phyloP scores from a whole-genome alignment of 2,113 vertebrate species.

The Panthera leo region DNA sequence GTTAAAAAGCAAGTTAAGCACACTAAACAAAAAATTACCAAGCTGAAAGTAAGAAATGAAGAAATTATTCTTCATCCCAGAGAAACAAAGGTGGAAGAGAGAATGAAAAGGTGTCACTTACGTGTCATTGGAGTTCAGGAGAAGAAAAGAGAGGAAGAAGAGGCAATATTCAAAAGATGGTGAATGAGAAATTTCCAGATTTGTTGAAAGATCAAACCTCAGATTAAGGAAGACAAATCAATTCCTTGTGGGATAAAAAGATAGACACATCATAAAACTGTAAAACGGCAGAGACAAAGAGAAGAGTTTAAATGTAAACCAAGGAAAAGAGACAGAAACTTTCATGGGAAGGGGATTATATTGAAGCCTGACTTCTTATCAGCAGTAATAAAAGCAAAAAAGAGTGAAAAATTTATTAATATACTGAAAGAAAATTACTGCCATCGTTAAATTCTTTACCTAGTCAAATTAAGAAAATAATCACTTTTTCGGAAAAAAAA shows the following conservation, averaged over 20 bases:
- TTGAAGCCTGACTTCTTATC: not conserved
- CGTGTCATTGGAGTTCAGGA: not conserved
- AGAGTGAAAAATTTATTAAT: not conserved
- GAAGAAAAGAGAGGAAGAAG: not conserved
- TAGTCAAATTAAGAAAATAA: constrained; percentile 39
- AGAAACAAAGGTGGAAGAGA: not conserved
- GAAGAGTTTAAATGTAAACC: not conserved
- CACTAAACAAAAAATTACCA: not conserved
- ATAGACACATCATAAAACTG: not conserved
- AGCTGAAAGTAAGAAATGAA: not conserved
- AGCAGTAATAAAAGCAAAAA: not conserved
- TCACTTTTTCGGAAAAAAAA: not conserved
- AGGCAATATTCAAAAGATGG: not conserved
- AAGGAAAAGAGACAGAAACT: not conserved
- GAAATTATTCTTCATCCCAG: not conserved
- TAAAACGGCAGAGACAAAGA: not conserved
- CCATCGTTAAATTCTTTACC: not conserved
- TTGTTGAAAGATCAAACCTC: not conserved
- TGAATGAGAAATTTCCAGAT: not conserved
- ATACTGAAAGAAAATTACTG: not conserved
- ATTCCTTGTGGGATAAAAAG: not conserved
- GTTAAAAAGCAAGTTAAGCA: not conserved
- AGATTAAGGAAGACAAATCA: not conserved
- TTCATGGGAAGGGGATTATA: not conserved
- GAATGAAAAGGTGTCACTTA: not conserved